Evolutionary conservation across 37 sponge, comb jelly and placozoan species (phyloP).

Genomic region (Oopsacas minuta): DNA sequence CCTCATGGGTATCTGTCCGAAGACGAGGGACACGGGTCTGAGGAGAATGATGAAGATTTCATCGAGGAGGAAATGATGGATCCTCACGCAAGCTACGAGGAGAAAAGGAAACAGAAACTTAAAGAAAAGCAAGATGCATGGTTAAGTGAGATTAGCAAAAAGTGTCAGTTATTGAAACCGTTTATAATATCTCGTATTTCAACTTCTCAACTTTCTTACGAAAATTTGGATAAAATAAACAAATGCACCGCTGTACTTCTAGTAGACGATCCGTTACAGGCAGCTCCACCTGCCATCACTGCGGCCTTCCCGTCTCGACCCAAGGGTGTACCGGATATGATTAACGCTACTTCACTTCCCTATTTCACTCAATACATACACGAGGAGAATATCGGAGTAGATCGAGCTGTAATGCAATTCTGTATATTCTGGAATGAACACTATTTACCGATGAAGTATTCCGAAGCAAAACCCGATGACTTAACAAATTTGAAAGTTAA

Average conservation of each 20-base stretch:
- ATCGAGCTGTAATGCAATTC: not conserved
- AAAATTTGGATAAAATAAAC: not conserved
- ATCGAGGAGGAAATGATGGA: not conserved
- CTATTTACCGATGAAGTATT: not conserved
- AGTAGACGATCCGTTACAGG: not conserved
- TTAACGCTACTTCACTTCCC: not conserved
- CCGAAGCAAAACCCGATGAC: not conserved
- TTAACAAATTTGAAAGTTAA: not conserved
- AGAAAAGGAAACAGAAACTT: slow-evolving; percentile 28
- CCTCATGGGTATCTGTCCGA: slow-evolving; percentile 98
- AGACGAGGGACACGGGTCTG: slow-evolving; percentile 73
- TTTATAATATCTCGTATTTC: slow-evolving; percentile 17
- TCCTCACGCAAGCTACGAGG: not conserved
- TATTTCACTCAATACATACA: not conserved
- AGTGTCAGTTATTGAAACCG: slow-evolving; percentile 47
- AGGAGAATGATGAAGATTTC: slow-evolving; percentile 20
- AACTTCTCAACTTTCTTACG: not conserved
- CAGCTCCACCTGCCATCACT: not conserved
- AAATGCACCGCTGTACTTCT: not conserved
- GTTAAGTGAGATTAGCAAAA: slow-evolving; percentile 49
- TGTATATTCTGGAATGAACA: slow-evolving; percentile 6
- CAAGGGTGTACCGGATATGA: not conserved
- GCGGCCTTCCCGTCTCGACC: not conserved
- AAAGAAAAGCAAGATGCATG: slow-evolving; percentile 55
- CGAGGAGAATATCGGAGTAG: not conserved